phyloP scores from a whole-genome alignment of 2,888 invertebrate species.

The Neoaliturus tenellus region DNA sequence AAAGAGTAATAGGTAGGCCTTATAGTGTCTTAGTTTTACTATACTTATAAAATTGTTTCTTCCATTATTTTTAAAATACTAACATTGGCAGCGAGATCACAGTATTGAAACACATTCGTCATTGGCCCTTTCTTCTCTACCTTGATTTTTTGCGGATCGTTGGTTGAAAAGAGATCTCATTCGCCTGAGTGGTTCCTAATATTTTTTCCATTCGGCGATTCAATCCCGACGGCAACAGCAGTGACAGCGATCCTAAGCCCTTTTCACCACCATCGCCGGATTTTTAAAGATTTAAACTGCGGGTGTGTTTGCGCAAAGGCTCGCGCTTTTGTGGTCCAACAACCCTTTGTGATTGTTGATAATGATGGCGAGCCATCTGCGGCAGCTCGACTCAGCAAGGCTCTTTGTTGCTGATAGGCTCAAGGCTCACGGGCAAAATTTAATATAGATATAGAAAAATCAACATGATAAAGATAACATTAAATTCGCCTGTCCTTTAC shows the following conservation, averaged over 20 bases:
- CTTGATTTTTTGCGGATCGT: slow-evolving; percentile 5
- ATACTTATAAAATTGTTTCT: too few relatives aligned
- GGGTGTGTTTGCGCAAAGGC: slow-evolving; percentile 9
- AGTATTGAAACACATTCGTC: neutral
- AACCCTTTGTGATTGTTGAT: slow-evolving; percentile 3
- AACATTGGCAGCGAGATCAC: neutral
- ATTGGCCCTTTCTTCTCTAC: neutral
- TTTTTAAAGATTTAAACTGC: neutral
- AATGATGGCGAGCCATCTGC: neutral
- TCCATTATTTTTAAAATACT: too few relatives aligned
- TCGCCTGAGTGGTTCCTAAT: slow-evolving; percentile 12
- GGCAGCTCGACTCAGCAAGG: neutral
- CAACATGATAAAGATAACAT: too few relatives aligned
- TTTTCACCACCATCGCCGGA: neutral
- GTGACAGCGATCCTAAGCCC: neutral
- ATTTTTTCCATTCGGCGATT: neutral
- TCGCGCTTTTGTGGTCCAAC: slow-evolving; percentile 4
- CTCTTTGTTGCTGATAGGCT: neutral
- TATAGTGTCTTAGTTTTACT: too few relatives aligned
- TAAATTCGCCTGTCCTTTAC: too few relatives aligned
- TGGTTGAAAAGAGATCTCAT: neutral
- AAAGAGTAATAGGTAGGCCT: too few relatives aligned
- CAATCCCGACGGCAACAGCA: neutral
- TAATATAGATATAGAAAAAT: too few relatives aligned
- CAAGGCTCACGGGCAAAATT: too few relatives aligned